Evolutionary conservation across 2,888 invertebrate species (phyloP), one percentile per base, ranked within the genome.

Genomic region (Cerceris ruficornis): DNA sequence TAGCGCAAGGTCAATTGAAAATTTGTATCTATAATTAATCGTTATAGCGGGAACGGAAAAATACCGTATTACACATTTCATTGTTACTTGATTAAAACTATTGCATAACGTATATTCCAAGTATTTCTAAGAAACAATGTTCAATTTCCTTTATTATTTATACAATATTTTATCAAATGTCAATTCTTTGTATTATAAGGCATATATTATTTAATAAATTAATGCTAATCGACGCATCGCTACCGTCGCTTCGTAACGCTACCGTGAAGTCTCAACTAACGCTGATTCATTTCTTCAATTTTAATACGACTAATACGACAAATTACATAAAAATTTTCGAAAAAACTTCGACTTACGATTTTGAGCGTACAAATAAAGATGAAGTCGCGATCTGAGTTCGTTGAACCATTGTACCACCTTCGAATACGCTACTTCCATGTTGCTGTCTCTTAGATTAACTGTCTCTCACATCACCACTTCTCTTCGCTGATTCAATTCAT

Each of bases 331-430:
- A 28, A 28, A 28, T 28, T 28, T 28, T 28, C 28, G 4, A 1
- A 28, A 28, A 2, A 28, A 28, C 28, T 28, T 28, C 28, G 28
- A 28, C 92, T 92, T 91, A 92, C 92, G 87, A 79, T 89, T 88
- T 65, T 89, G 90, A 69, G 88, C 83, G 66, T 88, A 87, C 66
- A 91, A 87, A 87, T 91, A 91, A 71, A 90, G 86, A 74, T 90
- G 89, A 73, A 89, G 80, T 13, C 90, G 90, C 43, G 91, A 89
- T 84, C 90, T 88, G 67, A 91, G 86, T 81, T 90, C 89, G 85
- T 89, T 87, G 85, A 91, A 86, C 90, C 90, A 90, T 80, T 89
- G 90, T 70, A 88, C 83, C 79, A 91, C 77, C 81, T 90, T 90
- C 66, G 86, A 85, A 55, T 84, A 82, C 55, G 87, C 87, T 74